A percentile compares a stretch with the other conserved stretches of the same genome.
Evolutionary conservation across 2,113 vertebrate genomes (phyloP).

Genomic region (Neolamprologus longior): DNA sequence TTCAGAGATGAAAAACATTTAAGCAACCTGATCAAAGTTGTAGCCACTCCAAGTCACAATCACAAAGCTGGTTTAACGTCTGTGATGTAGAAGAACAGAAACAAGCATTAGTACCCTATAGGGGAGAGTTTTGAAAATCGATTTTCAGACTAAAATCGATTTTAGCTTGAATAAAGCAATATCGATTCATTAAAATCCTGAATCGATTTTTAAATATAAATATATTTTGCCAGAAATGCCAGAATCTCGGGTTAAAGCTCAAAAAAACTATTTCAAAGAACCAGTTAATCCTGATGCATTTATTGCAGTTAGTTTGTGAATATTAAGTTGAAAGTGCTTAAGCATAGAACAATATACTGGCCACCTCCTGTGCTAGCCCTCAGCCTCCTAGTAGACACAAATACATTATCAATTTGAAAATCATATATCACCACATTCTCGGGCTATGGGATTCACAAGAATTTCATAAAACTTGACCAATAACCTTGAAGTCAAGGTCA

Average conservation of each 20-base stretch:
- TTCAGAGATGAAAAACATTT: not conserved
- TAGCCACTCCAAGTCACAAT: not conserved
- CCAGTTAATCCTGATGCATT: not conserved
- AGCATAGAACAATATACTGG: not conserved
- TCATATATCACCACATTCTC: not conserved
- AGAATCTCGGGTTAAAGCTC: not conserved
- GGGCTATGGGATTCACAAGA: not conserved
- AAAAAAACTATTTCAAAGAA: not conserved
- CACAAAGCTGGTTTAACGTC: not conserved
- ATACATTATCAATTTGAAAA: not conserved
- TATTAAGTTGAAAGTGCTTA: not conserved
- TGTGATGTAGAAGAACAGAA: not conserved
- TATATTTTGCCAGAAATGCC: not conserved
- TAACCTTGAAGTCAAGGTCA: not conserved
- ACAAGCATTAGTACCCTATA: not conserved
- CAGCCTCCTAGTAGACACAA: not conserved
- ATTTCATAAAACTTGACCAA: not conserved
- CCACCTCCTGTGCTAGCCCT: not conserved
- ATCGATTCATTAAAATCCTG: not conserved
- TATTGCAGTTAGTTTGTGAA: not conserved
- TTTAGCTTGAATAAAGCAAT: not conserved
- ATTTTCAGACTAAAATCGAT: not conserved
- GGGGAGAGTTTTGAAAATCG: not conserved
- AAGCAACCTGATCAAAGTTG: not conserved
- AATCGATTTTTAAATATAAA: not conserved